Percentiles rank a stretch among this genome's conserved stretches.
These are phyloP conservation scores for Adoxophyes honmai DNA, from an alignment of 1,140 invertebrate species.

Conservation along the genomic window DNA sequence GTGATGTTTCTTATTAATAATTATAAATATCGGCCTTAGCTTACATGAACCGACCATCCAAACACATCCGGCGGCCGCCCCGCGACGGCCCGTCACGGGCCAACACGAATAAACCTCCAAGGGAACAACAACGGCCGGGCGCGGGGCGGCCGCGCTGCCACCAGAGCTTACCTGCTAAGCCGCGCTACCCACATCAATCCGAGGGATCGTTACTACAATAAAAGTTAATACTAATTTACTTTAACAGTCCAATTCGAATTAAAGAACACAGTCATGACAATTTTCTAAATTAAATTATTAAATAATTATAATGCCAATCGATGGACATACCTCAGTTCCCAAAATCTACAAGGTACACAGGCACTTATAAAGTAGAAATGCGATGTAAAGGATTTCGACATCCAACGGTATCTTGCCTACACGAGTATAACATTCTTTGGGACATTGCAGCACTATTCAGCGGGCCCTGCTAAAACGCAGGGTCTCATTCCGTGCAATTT, in stretches of 20 bases:
- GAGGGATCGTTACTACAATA: constrained; percentile 48
- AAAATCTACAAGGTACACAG: constrained; percentile 26
- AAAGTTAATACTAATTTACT: constrained; percentile 37
- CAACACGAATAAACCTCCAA: constrained; percentile 61
- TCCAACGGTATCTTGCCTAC: constrained; percentile 45
- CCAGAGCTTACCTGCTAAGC: constrained; percentile 44
- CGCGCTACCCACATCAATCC: constrained; percentile 52
- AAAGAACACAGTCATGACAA: constrained; percentile 23
- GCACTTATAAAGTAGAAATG: constrained; percentile 31
- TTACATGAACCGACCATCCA: constrained; percentile 43
- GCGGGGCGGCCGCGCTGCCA: constrained; percentile 45
- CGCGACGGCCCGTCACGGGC: constrained; percentile 32
- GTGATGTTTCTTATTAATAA: constrained; percentile 64
- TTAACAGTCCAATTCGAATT: constrained; percentile 35
- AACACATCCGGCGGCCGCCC: background rate
- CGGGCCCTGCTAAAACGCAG: constrained; percentile 72
- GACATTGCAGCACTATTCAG: constrained; percentile 66
- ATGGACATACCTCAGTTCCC: constrained; percentile 34
- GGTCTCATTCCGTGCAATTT: constrained; percentile 62
- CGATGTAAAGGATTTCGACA: constrained; percentile 20
- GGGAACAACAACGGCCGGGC: constrained; percentile 62
- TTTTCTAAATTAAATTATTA: constrained; percentile 22
- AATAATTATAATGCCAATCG: constrained; percentile 25
- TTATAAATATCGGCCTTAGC: constrained; percentile 58
- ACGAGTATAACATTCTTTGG: constrained; percentile 72